Evolutionary conservation across 2,113 vertebrate genomes (phyloP).

Genomic region (Pedetes capensis): DNA sequence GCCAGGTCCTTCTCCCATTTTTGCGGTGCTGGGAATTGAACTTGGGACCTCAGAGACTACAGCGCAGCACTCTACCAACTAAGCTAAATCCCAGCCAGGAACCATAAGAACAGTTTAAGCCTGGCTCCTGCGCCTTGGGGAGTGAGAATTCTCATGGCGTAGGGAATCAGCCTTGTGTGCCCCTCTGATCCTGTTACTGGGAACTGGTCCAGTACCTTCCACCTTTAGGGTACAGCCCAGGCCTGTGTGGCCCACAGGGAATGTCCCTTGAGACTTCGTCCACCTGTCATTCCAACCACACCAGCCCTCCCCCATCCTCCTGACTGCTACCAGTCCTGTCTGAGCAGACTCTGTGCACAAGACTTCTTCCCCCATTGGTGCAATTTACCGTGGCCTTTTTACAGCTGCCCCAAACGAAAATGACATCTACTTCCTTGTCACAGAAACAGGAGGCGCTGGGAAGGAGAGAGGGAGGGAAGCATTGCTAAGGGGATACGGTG

Average conservation of each 20-base stretch:
- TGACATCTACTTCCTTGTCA: not conserved
- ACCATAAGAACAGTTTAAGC: too few species aligned
- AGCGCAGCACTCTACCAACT: too few species aligned
- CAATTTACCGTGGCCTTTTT: not conserved
- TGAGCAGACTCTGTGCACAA: not conserved
- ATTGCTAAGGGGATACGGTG: accelerated
- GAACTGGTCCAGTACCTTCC: not conserved
- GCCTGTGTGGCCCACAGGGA: not conserved
- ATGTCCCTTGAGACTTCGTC: not conserved
- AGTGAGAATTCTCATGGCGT: not conserved
- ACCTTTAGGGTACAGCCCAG: too few species aligned
- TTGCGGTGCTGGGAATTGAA: too few species aligned
- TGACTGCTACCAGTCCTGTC: not conserved
- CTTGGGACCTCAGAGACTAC: too few species aligned
- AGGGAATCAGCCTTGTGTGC: not conserved
- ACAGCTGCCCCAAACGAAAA: not conserved
- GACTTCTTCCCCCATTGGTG: not conserved
- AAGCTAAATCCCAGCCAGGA: too few species aligned
- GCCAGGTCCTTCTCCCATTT: too few species aligned
- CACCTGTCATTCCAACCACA: not conserved
- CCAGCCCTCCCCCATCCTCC: not conserved
- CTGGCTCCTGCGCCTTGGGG: not conserved
- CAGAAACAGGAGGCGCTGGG: not conserved
- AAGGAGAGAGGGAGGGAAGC: too few species aligned
- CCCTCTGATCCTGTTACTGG: not conserved